phyloP scores from a whole-genome alignment of 2,888 invertebrate genomes.

The Nebria salina region DNA sequence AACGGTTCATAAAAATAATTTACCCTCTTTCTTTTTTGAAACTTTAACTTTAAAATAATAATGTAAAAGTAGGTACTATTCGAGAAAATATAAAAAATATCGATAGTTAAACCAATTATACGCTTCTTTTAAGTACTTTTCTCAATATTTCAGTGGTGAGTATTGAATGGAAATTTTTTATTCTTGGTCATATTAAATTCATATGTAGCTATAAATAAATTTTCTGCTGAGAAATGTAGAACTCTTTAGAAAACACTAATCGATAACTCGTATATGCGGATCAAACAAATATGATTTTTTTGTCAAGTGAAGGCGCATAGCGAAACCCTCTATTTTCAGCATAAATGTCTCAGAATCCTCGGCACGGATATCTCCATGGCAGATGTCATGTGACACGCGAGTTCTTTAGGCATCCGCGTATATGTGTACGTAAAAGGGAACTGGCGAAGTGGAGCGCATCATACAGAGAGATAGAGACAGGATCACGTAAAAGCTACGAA shows the following conservation, averaged over 20 bases:
- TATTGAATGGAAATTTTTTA: too few species aligned
- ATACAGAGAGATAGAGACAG: background rate
- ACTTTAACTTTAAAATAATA: background rate
- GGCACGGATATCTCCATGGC: background rate
- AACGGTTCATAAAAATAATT: background rate
- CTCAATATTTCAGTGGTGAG: too few species aligned
- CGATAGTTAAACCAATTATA: too few species aligned
- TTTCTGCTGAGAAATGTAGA: too few species aligned
- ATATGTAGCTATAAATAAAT: too few species aligned
- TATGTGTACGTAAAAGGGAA: background rate
- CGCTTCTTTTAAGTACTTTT: too few species aligned
- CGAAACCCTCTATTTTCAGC: background rate
- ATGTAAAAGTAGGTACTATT: too few species aligned
- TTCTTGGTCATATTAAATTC: too few species aligned
- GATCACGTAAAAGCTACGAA: background rate
- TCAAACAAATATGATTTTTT: too few species aligned
- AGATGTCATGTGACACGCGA: background rate
- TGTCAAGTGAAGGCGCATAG: too few species aligned
- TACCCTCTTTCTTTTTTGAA: background rate
- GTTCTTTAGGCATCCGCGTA: background rate
- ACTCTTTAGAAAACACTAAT: background rate
- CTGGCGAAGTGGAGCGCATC: background rate
- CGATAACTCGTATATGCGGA: background rate
- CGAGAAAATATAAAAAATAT: too few species aligned
- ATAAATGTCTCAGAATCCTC: background rate